phyloP scores from a whole-genome alignment of 2,888 invertebrate species.

The Incurvaria masculella region DNA sequence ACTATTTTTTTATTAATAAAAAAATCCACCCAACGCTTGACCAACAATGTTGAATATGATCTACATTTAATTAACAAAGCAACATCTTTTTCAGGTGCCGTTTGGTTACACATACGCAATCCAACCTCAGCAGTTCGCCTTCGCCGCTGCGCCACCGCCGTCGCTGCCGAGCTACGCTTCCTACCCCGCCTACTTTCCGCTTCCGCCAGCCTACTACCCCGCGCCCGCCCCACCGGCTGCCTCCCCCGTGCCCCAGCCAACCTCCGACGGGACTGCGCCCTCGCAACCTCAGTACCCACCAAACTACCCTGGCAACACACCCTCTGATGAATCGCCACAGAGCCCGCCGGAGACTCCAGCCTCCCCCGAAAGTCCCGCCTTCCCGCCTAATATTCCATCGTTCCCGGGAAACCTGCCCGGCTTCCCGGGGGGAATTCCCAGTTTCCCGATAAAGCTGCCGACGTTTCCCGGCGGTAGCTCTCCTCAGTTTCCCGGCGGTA shows the following conservation, averaged over 20 bases:
- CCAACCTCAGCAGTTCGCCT: no score
- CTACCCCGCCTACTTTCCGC: no score
- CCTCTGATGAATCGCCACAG: background rate
- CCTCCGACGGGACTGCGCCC: background rate
- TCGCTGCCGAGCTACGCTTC: no score
- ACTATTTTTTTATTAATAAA: no score
- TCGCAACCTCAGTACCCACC: background rate
- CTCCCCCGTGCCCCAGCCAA: background rate
- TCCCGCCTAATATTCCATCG: conserved; percentile 16
- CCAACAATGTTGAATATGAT: no score
- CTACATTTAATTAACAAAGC: no score
- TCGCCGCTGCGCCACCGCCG: no score
- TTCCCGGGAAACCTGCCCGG: conserved; percentile 18
- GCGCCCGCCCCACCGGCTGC: background rate
- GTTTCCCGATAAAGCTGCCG: conserved; percentile 6
- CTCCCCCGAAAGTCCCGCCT: conserved; percentile 17
- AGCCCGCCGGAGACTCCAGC: conserved; percentile 12
- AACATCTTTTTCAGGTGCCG: no score
- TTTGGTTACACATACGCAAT: no score
- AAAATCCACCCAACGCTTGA: no score
- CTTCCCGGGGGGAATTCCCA: conserved; percentile 17
- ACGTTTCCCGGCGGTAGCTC: conserved; percentile 2
- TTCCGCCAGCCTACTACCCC: background rate
- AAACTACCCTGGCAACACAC: background rate
- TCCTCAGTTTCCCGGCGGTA: background rate